Evolutionary conservation across 2,888 invertebrate genomes (phyloP).

Genomic region (Drosophila setosimentum): DNA sequence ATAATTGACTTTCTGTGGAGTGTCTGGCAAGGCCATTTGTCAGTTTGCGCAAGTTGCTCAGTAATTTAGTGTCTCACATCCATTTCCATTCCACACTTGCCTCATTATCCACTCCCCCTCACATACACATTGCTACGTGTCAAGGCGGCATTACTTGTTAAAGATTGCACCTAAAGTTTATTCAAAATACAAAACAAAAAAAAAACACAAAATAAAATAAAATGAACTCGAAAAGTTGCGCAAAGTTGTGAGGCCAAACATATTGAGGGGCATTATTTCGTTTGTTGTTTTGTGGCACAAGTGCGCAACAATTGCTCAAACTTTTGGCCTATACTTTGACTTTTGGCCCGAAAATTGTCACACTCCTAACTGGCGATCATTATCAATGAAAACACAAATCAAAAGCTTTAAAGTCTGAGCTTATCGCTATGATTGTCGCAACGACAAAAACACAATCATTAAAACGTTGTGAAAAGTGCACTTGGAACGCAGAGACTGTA

Average conservation of each 20-base stretch:
- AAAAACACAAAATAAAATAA: not conserved
- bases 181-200: conserved; percentile 15
- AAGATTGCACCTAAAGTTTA: conserved; percentile 55
- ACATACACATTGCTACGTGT: conserved; percentile 56
- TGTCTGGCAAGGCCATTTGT: conserved; percentile 42
- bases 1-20: conserved; percentile 21
- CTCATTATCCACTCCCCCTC: conserved; percentile 25
- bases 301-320: conserved; percentile 48
- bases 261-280: conserved; percentile 35
- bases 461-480: not conserved
- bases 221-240: conserved; percentile 49
- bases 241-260: conserved; percentile 54
- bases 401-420: conserved; percentile 23
- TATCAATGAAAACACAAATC: conserved; percentile 32
- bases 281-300: conserved; percentile 15
- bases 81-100: conserved; percentile 40
- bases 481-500: not conserved
- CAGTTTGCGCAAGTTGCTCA: conserved; percentile 47
- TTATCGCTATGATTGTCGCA: conserved; percentile 19
- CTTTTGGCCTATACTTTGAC: conserved; percentile 28
- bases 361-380: conserved; percentile 34
- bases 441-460: conserved; percentile 2
- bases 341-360: conserved; percentile 31
- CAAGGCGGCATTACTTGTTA: conserved; percentile 55
- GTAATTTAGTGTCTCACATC: conserved; percentile 40